Percentiles rank a stretch among this genome's conserved stretches.
phyloP scores from a whole-genome alignment of 1,140 invertebrate species.

The Neuroterus valhalla region DNA sequence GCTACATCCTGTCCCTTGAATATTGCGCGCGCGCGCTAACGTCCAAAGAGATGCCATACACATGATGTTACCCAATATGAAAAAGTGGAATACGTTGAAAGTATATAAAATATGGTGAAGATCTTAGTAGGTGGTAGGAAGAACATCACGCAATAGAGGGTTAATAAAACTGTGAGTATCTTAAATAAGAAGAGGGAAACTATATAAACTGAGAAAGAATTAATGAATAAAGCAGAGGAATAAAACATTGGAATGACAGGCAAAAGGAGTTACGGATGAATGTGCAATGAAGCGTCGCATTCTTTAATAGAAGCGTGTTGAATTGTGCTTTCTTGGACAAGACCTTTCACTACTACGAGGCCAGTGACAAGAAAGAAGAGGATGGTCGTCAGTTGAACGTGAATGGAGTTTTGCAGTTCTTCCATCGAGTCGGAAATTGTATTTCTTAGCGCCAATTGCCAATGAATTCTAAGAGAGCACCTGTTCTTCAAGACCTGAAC shows the following conservation, averaged over 20 bases:
- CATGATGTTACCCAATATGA: no score
- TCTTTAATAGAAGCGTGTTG: constrained; percentile 23
- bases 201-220: constrained; percentile 23
- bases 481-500: constrained; percentile 42
- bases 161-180: no score
- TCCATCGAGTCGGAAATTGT: constrained; percentile 50
- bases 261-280: not conserved
- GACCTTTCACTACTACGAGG: constrained; percentile 2
- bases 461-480: constrained; percentile 53
- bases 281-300: constrained; percentile 25
- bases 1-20: no score
- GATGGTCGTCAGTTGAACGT: not conserved
- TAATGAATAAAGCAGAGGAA: constrained; percentile 11
- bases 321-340: constrained; percentile 27
- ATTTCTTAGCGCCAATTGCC: constrained; percentile 55
- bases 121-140: no score
- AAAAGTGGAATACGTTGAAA: no score
- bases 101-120: no score
- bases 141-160: no score
- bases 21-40: no score
- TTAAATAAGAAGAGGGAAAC: not conserved
- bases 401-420: constrained; percentile 46
- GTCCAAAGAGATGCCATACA: no score
- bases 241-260: not conserved
- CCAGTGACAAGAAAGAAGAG: not conserved